Evolutionary conservation across 1,140 invertebrate species (phyloP).

Genomic region (Rhopalosiphum maidis): DNA sequence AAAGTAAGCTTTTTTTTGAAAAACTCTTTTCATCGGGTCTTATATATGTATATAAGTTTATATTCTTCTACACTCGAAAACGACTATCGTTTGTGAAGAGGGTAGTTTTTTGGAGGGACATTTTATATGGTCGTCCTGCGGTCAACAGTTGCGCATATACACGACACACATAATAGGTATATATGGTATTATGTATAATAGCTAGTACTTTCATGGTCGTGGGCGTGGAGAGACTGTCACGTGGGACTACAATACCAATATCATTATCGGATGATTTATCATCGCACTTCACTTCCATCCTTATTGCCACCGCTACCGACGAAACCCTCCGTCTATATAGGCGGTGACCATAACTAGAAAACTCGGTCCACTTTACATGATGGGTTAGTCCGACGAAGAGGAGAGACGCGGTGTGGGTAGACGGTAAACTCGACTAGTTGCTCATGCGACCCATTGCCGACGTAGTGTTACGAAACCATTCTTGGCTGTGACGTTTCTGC

Average conservation of each 20-base stretch:
- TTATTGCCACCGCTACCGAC: neutral
- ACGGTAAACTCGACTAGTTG: neutral
- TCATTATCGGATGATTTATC: conserved; percentile 37
- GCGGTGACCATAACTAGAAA: neutral
- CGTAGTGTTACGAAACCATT: neutral
- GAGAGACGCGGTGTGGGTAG: neutral
- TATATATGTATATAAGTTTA: neutral
- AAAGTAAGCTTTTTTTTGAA: neutral
- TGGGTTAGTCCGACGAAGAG: neutral
- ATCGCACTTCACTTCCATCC: neutral
- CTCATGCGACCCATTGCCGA: neutral
- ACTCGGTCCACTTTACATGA: neutral
- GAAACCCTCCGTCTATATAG: neutral
- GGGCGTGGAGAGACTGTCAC: neutral
- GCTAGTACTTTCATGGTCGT: neutral
- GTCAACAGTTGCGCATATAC: neutral
- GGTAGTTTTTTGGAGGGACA: neutral
- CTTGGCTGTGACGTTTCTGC: neutral
- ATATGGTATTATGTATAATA: neutral
- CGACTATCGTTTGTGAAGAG: neutral
- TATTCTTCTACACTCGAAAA: neutral
- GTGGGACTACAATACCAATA: neutral
- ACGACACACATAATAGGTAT: neutral
- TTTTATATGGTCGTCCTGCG: neutral
- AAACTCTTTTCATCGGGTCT: neutral